These are phyloP conservation scores for Remorina albescens DNA, from an alignment of 2,797 vertebrate species.

Conservation along the genomic window DNA sequence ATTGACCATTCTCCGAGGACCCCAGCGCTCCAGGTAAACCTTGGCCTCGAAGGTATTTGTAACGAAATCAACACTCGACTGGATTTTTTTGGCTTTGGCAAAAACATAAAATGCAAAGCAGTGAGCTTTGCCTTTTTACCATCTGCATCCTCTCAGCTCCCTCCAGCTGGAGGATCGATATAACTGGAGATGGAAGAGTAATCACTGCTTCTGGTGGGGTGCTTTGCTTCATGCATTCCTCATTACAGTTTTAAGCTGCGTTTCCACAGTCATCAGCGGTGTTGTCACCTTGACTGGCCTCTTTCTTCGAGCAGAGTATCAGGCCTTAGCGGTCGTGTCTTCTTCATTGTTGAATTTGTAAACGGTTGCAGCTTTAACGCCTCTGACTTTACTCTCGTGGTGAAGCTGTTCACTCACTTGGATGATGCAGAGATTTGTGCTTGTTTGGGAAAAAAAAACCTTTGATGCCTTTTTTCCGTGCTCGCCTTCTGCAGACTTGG, in stretches of 20 bases:
- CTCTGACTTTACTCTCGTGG: conserved; percentile 17
- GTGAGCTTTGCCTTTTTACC: background rate
- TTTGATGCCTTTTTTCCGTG: conserved; percentile 15
- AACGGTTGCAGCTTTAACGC: conserved; percentile 1
- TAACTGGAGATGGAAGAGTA: conserved; percentile 44
- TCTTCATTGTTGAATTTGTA: conserved; percentile 2
- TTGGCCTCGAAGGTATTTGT: conserved; percentile 7
- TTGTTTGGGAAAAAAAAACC: conserved; percentile 45
- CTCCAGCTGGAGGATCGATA: conserved; percentile 47
- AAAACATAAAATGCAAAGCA: background rate
- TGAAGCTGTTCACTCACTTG: conserved; percentile 28
- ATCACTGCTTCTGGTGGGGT: conserved; percentile 44
- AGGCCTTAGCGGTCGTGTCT: conserved; percentile 17
- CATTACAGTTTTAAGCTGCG: conserved; percentile 29
- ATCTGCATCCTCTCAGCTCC: conserved; percentile 22
- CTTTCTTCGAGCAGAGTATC: conserved; percentile 1
- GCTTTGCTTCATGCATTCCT: conserved; percentile 45
- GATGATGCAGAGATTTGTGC: conserved; percentile 27
- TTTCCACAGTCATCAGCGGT: conserved; percentile 40
- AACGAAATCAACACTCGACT: conserved; percentile 8
- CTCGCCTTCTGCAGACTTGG: conserved; percentile 21
- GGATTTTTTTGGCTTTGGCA: background rate
- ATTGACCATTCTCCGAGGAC: background rate
- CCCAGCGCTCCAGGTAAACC: background rate
- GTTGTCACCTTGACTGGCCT: conserved; percentile 53